A percentile compares a stretch with the other conserved stretches of the same genome.
These are phyloP conservation scores for Vanacampus margaritifer DNA, from an alignment of 2,113 vertebrate species.

Conservation along the genomic window DNA sequence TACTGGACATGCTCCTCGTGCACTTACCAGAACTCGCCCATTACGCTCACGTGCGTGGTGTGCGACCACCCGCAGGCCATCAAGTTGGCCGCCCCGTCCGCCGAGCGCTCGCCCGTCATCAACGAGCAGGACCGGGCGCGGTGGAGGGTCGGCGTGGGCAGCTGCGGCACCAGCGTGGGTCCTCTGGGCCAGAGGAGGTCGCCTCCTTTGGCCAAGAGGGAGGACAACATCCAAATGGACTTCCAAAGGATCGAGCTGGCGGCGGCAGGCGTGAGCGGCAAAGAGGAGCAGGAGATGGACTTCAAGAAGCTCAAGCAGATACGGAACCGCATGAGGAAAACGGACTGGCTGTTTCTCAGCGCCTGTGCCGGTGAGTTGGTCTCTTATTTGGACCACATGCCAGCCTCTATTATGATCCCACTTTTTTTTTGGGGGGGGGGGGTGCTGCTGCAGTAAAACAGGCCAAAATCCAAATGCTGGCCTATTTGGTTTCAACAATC, in stretches of 20 bases:
- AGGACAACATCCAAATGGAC: constrained; percentile 87
- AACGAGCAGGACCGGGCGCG: constrained; percentile 89
- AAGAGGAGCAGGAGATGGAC: constrained; percentile 87
- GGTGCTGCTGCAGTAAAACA: background rate
- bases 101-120: constrained; percentile 84
- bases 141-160: constrained; percentile 77
- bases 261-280: constrained; percentile 77
- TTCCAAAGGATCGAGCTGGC: constrained; percentile 94
- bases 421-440: no score
- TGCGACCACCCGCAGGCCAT: constrained; percentile 87
- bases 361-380: constrained; percentile 91
- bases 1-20: constrained; percentile 92
- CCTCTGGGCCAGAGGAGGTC: constrained; percentile 79
- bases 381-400: background rate
- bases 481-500: no score
- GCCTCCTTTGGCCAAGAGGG: constrained; percentile 79
- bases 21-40: constrained; percentile 95
- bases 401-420: no score
- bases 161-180: constrained; percentile 77
- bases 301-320: constrained; percentile 97
- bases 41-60: constrained; percentile 87
- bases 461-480: background rate
- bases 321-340: constrained; percentile 96
- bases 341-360: constrained; percentile 95
- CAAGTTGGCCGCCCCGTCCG: constrained; percentile 81